Conservation (phyloP, 2,888 invertebrate genomes). For the Pollenia griseotomentosa region DNA sequence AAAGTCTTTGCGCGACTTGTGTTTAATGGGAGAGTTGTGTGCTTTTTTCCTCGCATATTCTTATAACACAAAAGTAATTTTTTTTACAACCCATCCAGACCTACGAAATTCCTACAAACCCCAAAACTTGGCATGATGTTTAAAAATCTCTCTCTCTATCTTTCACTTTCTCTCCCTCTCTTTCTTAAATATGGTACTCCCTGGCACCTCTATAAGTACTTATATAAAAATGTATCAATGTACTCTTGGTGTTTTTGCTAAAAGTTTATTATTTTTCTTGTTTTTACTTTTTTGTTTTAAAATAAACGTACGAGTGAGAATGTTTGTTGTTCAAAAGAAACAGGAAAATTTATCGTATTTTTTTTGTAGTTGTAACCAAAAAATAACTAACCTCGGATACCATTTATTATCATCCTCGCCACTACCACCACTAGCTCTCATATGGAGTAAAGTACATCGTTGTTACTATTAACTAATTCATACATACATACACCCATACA, state of each 20-base stretch:
- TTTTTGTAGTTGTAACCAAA: slow-evolving; percentile 35
- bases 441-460: too few species aligned
- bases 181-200: neutral
- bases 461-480: too few species aligned
- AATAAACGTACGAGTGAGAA: neutral
- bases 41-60: neutral
- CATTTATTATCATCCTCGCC: slow-evolving; percentile 66
- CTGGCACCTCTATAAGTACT: slow-evolving; percentile 4
- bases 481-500: neutral
- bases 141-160: neutral
- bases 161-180: neutral
- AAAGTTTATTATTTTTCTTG: slow-evolving; percentile 10
- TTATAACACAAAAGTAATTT: slow-evolving; percentile 10
- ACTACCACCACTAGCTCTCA: slow-evolving; percentile 26
- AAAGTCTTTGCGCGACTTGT: slow-evolving; percentile 26
- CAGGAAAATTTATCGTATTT: neutral
- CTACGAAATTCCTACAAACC: neutral
- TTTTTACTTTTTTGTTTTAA: neutral
- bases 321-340: slow-evolving; percentile 17
- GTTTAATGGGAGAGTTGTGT: slow-evolving; percentile 17
- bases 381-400: slow-evolving; percentile 73
- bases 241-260: slow-evolving; percentile 46
- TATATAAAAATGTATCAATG: slow-evolving; percentile 13
- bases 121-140: neutral
- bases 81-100: neutral